phyloP scores from a whole-genome alignment of 2,113 vertebrate species.

The Tupaia tana region DNA sequence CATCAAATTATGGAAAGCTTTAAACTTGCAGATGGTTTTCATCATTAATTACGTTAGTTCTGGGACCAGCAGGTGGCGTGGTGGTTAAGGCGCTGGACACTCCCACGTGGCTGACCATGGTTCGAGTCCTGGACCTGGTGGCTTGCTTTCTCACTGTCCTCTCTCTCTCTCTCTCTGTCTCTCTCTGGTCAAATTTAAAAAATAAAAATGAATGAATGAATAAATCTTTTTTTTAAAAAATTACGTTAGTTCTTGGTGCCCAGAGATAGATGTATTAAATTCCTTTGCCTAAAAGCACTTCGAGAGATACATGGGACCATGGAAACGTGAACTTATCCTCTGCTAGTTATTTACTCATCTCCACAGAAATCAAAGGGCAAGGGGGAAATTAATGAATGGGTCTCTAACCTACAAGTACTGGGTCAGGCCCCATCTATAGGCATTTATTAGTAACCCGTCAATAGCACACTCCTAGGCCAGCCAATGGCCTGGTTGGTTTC shows the following conservation, averaged over 20 bases:
- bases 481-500: too few relatives aligned
- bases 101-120: too few relatives aligned
- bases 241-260: not conserved
- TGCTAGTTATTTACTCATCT: not conserved
- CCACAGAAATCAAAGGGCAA: not conserved
- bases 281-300: slow-evolving; percentile 1
- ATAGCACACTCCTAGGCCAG: not conserved
- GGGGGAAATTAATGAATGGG: not conserved
- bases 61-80: too few relatives aligned
- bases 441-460: slow-evolving; percentile 18
- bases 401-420: not conserved
- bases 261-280: not conserved
- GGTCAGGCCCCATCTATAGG: not conserved
- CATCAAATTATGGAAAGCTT: not conserved
- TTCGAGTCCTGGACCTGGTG: too few relatives aligned
- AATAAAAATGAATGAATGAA: too few relatives aligned
- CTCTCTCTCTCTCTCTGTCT: too few relatives aligned
- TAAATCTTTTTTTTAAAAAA: too few relatives aligned
- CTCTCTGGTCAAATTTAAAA: too few relatives aligned
- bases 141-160: too few relatives aligned
- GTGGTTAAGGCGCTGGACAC: too few relatives aligned
- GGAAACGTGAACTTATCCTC: not conserved
- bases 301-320: not conserved
- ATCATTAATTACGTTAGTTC: not conserved
- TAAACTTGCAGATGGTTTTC: not conserved